These are phyloP conservation scores for Phyllotreta striolata DNA, from an alignment of 2,888 invertebrate genomes.

Conservation along the genomic window DNA sequence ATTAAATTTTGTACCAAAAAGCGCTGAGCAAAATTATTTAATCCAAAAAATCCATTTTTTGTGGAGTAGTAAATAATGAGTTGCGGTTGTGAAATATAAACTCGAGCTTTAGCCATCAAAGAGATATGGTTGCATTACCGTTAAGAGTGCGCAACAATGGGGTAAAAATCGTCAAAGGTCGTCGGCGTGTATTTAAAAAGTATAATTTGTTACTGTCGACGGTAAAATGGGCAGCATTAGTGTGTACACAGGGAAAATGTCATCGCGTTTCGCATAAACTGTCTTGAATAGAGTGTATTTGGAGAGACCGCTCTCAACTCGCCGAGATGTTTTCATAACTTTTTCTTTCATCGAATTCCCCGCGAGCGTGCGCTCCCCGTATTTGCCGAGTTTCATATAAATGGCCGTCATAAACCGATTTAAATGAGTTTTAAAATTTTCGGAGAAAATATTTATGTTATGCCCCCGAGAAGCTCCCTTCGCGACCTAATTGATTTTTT, in stretches of 20 bases:
- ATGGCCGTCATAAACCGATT: conserved; percentile 17
- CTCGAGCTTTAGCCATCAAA: conserved; percentile 3
- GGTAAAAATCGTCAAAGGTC: conserved; percentile 39
- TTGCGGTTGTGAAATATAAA: conserved; percentile 19
- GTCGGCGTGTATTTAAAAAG: conserved; percentile 48
- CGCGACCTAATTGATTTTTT: conserved; percentile 2
- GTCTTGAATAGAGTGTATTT: conserved; percentile 43
- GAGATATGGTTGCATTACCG: conserved; percentile 39
- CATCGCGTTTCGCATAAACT: conserved; percentile 48
- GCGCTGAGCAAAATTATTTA: too few relatives aligned
- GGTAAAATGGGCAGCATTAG: conserved; percentile 51
- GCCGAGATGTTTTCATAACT: conserved; percentile 45
- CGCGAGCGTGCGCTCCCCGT: conserved; percentile 33
- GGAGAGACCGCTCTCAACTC: conserved; percentile 35
- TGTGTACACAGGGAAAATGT: conserved; percentile 49
- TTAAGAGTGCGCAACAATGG: conserved; percentile 30
- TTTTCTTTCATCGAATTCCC: conserved; percentile 40
- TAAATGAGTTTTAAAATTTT: conserved; percentile 18
- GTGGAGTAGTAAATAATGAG: conserved; percentile 3
- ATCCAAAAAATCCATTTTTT: too few relatives aligned
- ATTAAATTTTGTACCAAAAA: too few relatives aligned
- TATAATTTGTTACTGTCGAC: conserved; percentile 51
- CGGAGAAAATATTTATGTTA: conserved; percentile 18
- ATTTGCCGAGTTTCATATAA: conserved; percentile 31
- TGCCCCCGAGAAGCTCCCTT: background rate